Base-by-base conservation (phyloP, 2,113 vertebrate genomes). In the Pantherophis guttatus region DNA sequence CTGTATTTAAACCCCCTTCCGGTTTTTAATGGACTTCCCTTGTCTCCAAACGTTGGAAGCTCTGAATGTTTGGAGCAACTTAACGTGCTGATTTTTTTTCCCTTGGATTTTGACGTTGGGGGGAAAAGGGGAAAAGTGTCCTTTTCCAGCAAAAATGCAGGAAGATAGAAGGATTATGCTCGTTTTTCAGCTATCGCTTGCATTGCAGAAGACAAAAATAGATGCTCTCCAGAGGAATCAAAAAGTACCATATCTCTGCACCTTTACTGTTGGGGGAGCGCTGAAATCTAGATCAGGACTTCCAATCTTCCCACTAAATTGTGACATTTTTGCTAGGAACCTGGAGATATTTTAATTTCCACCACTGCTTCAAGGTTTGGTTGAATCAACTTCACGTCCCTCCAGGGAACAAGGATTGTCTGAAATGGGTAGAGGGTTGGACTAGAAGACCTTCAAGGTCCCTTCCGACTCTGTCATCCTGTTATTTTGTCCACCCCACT, bases 61-160 rank as follows among this genome's bases (percentile, higher is more conserved):
- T 87, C 86, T 86, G 21, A 59, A 58, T 4, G 11, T 13, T 48
- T 62, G 89, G 24, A 23, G 13, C 17, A 17, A 24, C 57, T 13
- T 23, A 90, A 12, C 13, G 17, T 50, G 5, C 9, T 29, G 19
- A 7, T 26, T 24, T 29, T 6, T 39, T 48, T 13, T 26, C 9
- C 55, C 55, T 59, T 44, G 12, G 21, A 6, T 44, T 54, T 6
- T 59, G 44, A 26, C 54, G 1, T 9, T n/a, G 13, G 10, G 3
- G 21, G 11, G 19, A 4, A 48, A 44, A 52, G 3, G 54, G 7
- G 3, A 2, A n/a, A 21, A 2, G 1, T 1, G 3, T 23, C 15
- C 7, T 58, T 91, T 58, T 91, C 23, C 33, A 86, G 70, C 75
- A 91, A 33, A 91, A 86, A 15, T 48, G 57, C 53, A 53, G 29